phyloP scores from a whole-genome alignment of 2,888 invertebrate species.

The Sericinus montela region DNA sequence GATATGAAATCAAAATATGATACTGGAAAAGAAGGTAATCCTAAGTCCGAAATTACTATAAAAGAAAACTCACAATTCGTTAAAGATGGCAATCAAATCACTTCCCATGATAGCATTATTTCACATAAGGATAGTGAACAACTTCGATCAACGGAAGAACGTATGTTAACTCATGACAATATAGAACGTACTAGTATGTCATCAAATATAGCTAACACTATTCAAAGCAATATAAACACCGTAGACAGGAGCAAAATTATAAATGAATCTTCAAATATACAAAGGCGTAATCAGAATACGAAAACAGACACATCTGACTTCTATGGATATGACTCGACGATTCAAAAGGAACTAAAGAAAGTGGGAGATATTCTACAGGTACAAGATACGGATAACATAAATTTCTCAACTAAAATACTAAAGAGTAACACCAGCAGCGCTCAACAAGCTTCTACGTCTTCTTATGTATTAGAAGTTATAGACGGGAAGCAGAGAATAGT shows the following conservation, averaged over 20 bases:
- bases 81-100: constrained; percentile 63
- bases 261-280: constrained; percentile 39
- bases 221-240: constrained; percentile 34
- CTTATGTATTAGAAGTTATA: constrained; percentile 81
- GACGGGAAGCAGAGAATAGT: constrained; percentile 81
- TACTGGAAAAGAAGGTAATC: constrained; percentile 73
- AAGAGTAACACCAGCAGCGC: constrained; percentile 79
- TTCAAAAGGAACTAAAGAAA: constrained; percentile 64
- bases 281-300: constrained; percentile 43
- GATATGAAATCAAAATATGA: constrained; percentile 79
- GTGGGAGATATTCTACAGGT: constrained; percentile 67
- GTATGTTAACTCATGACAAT: constrained; percentile 34
- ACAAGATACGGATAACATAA: constrained; percentile 52
- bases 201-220: constrained; percentile 19
- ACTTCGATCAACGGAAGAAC: constrained; percentile 46
- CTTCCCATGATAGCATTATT: constrained; percentile 56
- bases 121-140: constrained; percentile 65
- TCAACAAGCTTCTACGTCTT: constrained; percentile 80
- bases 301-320: constrained; percentile 69
- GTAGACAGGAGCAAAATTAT: constrained; percentile 34
- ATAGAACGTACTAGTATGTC: constrained; percentile 15
- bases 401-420: constrained; percentile 70
- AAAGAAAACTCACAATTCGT: constrained; percentile 62
- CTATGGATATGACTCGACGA: constrained; percentile 67
- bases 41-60: constrained; percentile 55